Percentiles rank a stretch among this genome's conserved stretches.
These are phyloP conservation scores for Enteromius argenteus DNA, from an alignment of 2,797 vertebrate species.

Conservation along the genomic window DNA sequence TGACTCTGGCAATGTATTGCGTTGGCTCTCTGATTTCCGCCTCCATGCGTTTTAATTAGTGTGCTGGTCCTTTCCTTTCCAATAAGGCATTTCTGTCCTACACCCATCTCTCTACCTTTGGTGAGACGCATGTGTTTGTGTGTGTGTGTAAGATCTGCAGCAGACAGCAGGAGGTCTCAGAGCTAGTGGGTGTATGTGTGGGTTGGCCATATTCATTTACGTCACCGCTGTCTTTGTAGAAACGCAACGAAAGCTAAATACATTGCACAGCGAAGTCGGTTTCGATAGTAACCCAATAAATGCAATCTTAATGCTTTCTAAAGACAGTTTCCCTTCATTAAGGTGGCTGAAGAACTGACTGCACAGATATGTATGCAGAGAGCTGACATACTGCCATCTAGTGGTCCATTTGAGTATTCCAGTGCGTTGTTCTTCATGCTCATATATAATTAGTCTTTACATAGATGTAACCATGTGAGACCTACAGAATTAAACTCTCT, in stretches of 20 bases:
- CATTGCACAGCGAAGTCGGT: slow-evolving; percentile 57
- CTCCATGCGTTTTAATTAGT: slow-evolving; percentile 59
- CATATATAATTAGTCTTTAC: slow-evolving; percentile 44
- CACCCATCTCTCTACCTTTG: slow-evolving; percentile 39
- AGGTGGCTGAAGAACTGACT: slow-evolving; percentile 46
- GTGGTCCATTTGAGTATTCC: slow-evolving; percentile 66
- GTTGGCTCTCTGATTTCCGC: slow-evolving; percentile 6
- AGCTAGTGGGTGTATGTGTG: slow-evolving; percentile 73
- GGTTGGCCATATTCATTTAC: slow-evolving; percentile 76
- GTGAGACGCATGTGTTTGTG: slow-evolving; percentile 44
- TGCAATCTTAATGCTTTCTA: slow-evolving; percentile 72
- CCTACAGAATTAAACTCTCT: slow-evolving; percentile 7
- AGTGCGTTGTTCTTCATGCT: not conserved
- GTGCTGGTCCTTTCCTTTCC: slow-evolving; percentile 37
- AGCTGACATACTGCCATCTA: slow-evolving; percentile 82
- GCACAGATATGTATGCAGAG: slow-evolving; percentile 29
- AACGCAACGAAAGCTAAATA: slow-evolving; percentile 42
- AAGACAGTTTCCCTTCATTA: slow-evolving; percentile 65
- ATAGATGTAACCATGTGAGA: slow-evolving; percentile 16
- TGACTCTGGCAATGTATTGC: slow-evolving; percentile 7
- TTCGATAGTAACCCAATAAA: slow-evolving; percentile 67
- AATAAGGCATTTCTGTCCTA: slow-evolving; percentile 50
- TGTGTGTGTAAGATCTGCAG: slow-evolving; percentile 64
- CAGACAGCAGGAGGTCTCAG: slow-evolving; percentile 71
- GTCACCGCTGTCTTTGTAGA: slow-evolving; percentile 58